phyloP scores from a whole-genome alignment of 2,113 vertebrate species.

The Chloroceryle aenea region DNA sequence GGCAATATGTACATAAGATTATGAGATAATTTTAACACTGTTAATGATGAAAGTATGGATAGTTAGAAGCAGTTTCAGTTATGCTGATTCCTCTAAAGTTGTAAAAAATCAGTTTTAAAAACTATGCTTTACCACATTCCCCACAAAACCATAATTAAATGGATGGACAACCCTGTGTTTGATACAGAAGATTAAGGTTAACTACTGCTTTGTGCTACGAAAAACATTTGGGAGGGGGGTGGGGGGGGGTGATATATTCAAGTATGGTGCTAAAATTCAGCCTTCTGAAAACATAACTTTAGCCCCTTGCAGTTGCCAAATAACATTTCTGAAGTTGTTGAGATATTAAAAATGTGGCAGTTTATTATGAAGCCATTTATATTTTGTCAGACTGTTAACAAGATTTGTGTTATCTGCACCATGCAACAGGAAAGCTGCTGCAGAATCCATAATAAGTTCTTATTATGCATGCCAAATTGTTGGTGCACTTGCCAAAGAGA shows the following conservation, averaged over 20 bases:
- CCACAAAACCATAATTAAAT: neutral
- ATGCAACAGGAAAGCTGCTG: conserved; percentile 17
- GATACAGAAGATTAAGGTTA: conserved; percentile 36
- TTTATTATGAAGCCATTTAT: conserved; percentile 64
- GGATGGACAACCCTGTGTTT: neutral
- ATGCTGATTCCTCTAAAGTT: neutral
- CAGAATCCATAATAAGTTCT: conserved; percentile 46
- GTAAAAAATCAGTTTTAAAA: neutral
- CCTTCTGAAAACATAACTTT: neutral
- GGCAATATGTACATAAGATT: neutral
- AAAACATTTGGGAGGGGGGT: neutral
- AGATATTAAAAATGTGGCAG: conserved; percentile 48
- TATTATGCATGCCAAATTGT: conserved; percentile 20
- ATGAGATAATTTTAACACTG: neutral
- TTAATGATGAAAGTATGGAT: neutral
- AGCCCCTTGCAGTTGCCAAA: conserved; percentile 47
- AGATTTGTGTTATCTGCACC: conserved; percentile 55
- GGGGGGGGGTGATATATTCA: fast-evolving
- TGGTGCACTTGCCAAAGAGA: neutral
- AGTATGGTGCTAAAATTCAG: conserved; percentile 7
- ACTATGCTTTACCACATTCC: neutral
- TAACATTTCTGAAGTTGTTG: conserved; percentile 60
- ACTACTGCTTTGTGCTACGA: neutral
- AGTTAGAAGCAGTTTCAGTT: neutral
- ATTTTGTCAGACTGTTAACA: conserved; percentile 60